Evolutionary conservation across 2,888 invertebrate genomes (phyloP), one percentile per base, ranked within the genome.

Genomic region (Patella depressa): DNA sequence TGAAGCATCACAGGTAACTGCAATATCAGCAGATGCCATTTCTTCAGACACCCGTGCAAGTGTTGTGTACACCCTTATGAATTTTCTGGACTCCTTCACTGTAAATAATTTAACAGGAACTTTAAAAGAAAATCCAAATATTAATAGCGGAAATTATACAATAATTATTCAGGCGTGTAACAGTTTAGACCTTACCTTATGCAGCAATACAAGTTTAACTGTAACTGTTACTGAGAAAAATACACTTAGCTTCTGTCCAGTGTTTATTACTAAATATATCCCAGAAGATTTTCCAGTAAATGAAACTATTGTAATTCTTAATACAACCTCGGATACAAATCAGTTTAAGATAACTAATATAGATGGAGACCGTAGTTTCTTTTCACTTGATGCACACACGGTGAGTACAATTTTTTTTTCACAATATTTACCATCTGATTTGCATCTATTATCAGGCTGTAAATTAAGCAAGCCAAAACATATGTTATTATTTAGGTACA

Each of bases 241-340:
- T 53, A 45, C 70, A 19, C 70, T 83, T 53, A 73, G 78, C 14
- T 81, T 83, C 71, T 83, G 83, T 19, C 83, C 83, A 54, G 77
- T 79, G 11, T 81, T 81, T 53, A 53, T 78, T 24, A 55, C 53
- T n/a, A 53, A 72, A 15, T 53, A 34, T 53, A 75, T 83, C 7
- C 78, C 69, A 75, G 83, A 83, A 65, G 65, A 65, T 65, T 19
- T 65, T 19, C 11, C 19, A 65, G 19, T 65, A 24, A 65, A 65
- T 14, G 14, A 11, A 5, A 65, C 65, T 24, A 65, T 65, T 24
- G 24, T 24, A 65, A 24, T 19, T 12, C 19, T 65, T 11, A 65
- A 65, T 15, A 65, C 65, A 65, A 65, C 65, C 11, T 65, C 24
- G 24, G 65, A 24, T 65, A 65, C 19, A 15, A 65, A 65, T 65